Evolutionary conservation across 2,113 vertebrate genomes (phyloP).

Genomic region (Mastomys natalensis): DNA sequence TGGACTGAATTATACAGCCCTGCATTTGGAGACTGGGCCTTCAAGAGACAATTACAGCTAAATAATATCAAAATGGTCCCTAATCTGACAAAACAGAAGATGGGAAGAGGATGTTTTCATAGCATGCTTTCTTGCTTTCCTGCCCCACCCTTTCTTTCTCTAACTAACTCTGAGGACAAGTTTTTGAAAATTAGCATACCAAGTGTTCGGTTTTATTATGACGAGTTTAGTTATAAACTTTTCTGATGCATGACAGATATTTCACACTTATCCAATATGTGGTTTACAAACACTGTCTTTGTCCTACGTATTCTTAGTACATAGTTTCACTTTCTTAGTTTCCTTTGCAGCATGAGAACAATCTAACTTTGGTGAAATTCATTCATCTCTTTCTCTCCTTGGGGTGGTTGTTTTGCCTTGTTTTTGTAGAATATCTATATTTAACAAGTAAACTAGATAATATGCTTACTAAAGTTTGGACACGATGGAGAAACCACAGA

Average conservation of each 20-base stretch:
- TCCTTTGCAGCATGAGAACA: not conserved
- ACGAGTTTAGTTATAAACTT: not conserved
- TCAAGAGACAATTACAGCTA: not conserved
- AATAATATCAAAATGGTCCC: not conserved
- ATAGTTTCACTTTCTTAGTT: not conserved
- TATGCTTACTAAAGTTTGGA: not conserved
- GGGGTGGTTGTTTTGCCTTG: not conserved
- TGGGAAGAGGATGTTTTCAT: not conserved
- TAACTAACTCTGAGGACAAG: not conserved
- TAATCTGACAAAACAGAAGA: not conserved
- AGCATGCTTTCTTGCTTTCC: not conserved
- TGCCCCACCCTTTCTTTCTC: not conserved
- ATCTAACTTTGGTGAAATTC: not conserved
- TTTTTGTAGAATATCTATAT: not conserved
- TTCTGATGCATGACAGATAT: not conserved
- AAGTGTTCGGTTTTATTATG: not conserved
- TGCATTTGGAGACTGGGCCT: not conserved
- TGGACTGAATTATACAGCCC: not conserved
- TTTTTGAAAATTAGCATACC: not conserved
- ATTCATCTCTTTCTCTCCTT: not conserved
- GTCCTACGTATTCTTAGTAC: not conserved
- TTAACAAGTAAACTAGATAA: constrained; percentile 30
- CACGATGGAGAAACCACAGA: not conserved
- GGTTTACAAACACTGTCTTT: not conserved
- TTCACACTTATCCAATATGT: not conserved